These are phyloP conservation scores for Hippoglossus stenolepis DNA, from an alignment of 2,113 vertebrate species.

Conservation along the genomic window DNA sequence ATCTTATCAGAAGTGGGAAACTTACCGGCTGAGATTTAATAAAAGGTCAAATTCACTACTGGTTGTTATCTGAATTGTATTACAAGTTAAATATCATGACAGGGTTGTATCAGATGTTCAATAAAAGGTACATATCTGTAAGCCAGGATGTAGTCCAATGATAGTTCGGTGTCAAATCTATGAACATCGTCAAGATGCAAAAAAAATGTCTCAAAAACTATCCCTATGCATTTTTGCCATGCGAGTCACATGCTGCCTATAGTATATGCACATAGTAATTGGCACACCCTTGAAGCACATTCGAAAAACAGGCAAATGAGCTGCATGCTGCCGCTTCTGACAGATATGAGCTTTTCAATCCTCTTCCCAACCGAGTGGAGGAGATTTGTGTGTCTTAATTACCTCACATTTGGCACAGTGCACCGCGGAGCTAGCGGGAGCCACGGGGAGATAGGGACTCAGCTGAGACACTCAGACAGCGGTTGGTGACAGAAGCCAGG, in stretches of 20 bases:
- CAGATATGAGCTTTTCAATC: conserved; percentile 66
- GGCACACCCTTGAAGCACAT: conserved; percentile 45
- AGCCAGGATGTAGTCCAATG: neutral
- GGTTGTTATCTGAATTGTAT: neutral
- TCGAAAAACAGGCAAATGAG: conserved; percentile 59
- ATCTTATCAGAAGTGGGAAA: conserved; percentile 10
- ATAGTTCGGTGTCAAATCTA: neutral
- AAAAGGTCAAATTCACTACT: conserved; percentile 3
- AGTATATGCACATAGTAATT: conserved; percentile 53
- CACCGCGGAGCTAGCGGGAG: conserved; percentile 53
- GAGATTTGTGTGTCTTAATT: conserved; percentile 78
- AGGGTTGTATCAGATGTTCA: neutral
- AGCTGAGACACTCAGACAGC: conserved; percentile 69
- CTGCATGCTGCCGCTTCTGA: conserved; percentile 62
- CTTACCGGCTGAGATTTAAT: neutral
- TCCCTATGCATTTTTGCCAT: neutral
- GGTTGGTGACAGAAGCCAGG: conserved; percentile 75
- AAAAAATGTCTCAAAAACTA: too few species aligned
- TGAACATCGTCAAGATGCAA: too few species aligned
- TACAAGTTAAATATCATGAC: neutral
- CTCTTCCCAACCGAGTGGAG: conserved; percentile 60
- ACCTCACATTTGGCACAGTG: conserved; percentile 73
- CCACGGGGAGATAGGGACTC: conserved; percentile 51
- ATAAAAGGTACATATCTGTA: neutral
- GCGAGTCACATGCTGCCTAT: conserved; percentile 33